phyloP scores from a whole-genome alignment of 2,113 vertebrate genomes.

The Felis chaus region DNA sequence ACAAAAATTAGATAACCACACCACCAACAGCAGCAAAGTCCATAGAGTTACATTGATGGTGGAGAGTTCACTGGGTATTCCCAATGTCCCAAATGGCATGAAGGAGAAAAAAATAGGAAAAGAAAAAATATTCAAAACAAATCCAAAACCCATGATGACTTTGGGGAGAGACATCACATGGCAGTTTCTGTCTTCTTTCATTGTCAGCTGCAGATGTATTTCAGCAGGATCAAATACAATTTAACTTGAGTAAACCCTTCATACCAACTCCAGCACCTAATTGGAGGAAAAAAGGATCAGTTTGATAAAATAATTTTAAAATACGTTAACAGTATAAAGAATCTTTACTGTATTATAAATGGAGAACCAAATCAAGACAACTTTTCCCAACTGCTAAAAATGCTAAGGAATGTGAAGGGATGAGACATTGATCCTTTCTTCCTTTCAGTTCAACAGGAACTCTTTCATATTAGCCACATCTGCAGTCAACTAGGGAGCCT shows the following conservation, averaged over 20 bases:
- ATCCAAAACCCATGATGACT: constrained; percentile 69
- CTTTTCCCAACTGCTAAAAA: background rate
- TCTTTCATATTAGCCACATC: background rate
- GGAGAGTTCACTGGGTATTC: constrained; percentile 78
- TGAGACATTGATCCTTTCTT: background rate
- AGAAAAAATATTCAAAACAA: constrained; percentile 53
- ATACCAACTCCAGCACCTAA: constrained; percentile 97
- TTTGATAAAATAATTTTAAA: constrained; percentile 55
- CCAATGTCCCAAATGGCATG: constrained; percentile 77
- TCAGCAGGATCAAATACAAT: constrained; percentile 77
- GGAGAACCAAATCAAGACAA: constrained; percentile 41
- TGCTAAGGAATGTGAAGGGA: constrained; percentile 40
- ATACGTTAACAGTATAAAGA: background rate
- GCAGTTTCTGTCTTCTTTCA: constrained; percentile 76
- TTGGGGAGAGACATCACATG: constrained; percentile 73
- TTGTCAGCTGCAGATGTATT: constrained; percentile 77
- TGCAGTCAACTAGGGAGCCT: background rate
- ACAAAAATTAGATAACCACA: constrained; percentile 87
- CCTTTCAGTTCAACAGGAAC: background rate
- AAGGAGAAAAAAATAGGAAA: background rate
- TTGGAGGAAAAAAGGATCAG: constrained; percentile 28
- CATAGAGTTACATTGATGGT: constrained; percentile 83
- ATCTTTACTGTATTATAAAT: constrained; percentile 19
- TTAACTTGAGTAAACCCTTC: constrained; percentile 84
- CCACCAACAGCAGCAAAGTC: constrained; percentile 86